Evolutionary conservation across 1,140 invertebrate genomes (phyloP).

Genomic region (roundworm (Caenorhabditis elegans)): DNA sequence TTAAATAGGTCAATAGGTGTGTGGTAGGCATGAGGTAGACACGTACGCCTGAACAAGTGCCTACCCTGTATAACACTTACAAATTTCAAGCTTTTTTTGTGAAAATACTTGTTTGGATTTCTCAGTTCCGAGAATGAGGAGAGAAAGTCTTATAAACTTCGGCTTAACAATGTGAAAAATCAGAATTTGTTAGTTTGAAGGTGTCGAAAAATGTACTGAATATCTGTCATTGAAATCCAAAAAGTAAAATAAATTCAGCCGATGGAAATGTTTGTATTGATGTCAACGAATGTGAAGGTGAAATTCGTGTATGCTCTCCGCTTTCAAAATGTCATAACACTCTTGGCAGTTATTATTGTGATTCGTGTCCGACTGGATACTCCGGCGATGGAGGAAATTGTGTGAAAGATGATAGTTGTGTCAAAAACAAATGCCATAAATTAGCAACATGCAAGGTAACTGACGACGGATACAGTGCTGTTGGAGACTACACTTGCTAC

Average conservation of each 20-base stretch:
- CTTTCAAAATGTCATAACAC: constrained; percentile 64
- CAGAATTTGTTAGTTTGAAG: too few relatives aligned
- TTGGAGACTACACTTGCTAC: constrained; percentile 59
- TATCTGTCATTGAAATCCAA: background rate
- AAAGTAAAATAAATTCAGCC: constrained; percentile 51
- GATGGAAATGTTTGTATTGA: constrained; percentile 60
- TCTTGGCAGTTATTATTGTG: constrained; percentile 67
- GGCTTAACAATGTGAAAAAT: too few relatives aligned
- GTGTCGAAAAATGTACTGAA: background rate
- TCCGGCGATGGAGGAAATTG: constrained; percentile 67
- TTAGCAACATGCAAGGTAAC: constrained; percentile 65
- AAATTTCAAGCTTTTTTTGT: too few relatives aligned
- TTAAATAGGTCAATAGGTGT: too few relatives aligned
- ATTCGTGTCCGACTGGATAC: constrained; percentile 68
- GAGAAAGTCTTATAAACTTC: too few relatives aligned
- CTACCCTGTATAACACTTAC: too few relatives aligned
- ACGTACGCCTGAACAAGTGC: too few relatives aligned
- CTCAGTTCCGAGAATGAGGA: too few relatives aligned
- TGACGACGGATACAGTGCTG: constrained; percentile 46
- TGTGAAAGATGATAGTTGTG: constrained; percentile 65
- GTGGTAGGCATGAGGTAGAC: too few relatives aligned
- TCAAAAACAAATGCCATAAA: constrained; percentile 67
- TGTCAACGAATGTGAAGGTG: constrained; percentile 57
- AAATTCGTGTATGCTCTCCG: constrained; percentile 37
- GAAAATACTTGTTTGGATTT: too few relatives aligned